A percentile compares a stretch with the other conserved stretches of the same genome.
phyloP scores from a whole-genome alignment of 2,113 vertebrate species.

The Burhinus bistriatus region DNA sequence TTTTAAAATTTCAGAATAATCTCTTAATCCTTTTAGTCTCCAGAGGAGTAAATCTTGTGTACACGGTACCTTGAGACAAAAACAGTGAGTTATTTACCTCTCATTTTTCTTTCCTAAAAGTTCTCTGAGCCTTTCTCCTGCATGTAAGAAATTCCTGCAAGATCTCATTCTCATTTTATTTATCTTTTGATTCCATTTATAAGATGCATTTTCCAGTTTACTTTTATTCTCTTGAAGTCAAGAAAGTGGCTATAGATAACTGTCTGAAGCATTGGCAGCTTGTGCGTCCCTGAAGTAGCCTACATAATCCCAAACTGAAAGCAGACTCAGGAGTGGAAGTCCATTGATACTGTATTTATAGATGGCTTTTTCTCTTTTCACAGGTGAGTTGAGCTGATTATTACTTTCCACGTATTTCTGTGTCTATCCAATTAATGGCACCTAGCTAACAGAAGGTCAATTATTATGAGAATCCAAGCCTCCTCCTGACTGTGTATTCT shows the following conservation, averaged over 20 bases:
- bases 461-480: no score
- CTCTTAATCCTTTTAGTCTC: neutral
- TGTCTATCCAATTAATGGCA: neutral
- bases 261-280: neutral
- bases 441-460: no score
- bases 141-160: neutral
- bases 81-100: neutral
- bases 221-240: neutral
- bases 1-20: neutral
- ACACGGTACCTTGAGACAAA: neutral
- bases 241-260: neutral
- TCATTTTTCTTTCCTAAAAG: neutral
- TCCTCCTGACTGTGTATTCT: no score
- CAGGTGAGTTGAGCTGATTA: neutral
- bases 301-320: neutral
- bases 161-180: neutral
- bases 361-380: neutral
- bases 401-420: neutral
- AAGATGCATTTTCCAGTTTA: neutral
- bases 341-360: neutral
- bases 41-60: neutral
- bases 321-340: neutral
- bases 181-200: neutral
- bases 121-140: neutral
- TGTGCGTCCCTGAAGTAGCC: neutral